Conservation (phyloP, 2,113 vertebrate species). For the Casuarius casuarius region DNA sequence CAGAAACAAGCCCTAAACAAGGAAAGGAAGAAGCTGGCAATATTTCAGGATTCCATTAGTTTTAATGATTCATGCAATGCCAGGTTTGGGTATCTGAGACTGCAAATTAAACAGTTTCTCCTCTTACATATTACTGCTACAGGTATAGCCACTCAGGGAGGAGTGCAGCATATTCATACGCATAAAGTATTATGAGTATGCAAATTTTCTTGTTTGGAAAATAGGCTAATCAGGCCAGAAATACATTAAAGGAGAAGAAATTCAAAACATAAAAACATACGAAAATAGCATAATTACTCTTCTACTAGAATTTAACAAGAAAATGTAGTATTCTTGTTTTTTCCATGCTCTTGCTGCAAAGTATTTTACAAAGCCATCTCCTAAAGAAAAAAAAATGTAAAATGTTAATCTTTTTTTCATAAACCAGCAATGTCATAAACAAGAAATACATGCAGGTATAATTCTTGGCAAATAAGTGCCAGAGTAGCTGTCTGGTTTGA, state of each 20-base stretch:
- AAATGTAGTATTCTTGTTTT: accelerated
- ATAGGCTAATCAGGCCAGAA: neutral
- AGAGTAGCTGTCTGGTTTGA: neutral
- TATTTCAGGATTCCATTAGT: conserved; percentile 32
- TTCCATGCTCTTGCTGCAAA: neutral
- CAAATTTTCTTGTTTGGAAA: neutral
- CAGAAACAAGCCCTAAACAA: conserved; percentile 26
- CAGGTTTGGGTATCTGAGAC: neutral
- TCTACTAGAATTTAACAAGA: neutral
- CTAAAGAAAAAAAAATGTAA: neutral
- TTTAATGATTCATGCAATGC: conserved; percentile 28
- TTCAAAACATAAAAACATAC: neutral
- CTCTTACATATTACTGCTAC: neutral
- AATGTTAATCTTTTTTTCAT: neutral
- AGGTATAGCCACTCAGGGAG: neutral
- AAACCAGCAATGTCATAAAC: neutral
- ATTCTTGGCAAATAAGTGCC: neutral
- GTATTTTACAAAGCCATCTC: neutral
- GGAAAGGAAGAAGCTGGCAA: conserved; percentile 20
- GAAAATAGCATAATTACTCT: neutral
- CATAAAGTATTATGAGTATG: neutral
- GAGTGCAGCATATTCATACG: neutral
- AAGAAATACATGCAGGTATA: neutral
- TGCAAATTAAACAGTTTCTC: conserved; percentile 16
- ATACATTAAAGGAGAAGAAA: neutral